phyloP scores from a whole-genome alignment of 2,888 invertebrate genomes.

The Drosophila kanekoi region DNA sequence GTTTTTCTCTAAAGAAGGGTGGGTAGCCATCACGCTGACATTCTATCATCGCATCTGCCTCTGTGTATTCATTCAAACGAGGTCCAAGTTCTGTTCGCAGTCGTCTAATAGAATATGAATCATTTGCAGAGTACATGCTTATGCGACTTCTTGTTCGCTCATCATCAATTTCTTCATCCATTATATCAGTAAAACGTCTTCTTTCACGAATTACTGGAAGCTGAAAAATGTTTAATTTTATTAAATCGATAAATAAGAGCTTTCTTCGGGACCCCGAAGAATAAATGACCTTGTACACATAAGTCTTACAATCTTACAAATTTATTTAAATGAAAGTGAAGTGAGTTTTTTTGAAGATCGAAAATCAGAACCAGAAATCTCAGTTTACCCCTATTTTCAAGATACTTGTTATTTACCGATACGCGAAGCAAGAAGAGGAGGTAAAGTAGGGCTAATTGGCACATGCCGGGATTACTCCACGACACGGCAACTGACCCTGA shows the following conservation, averaged over 20 bases:
- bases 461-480: no score
- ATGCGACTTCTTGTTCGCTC: conserved; percentile 92
- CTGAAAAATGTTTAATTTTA: conserved; percentile 84
- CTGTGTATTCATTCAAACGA: conserved; percentile 93
- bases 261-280: no score
- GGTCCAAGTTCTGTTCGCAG: conserved; percentile 94
- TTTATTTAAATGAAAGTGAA: no score
- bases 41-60: conserved; percentile 94
- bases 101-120: conserved; percentile 90
- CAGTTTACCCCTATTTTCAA: no score
- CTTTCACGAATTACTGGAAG: conserved; percentile 95
- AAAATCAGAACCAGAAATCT: no score
- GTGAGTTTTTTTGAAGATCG: no score
- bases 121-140: conserved; percentile 90
- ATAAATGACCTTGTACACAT: no score
- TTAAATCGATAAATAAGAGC: not conserved
- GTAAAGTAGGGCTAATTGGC: no score
- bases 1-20: conserved; percentile 97
- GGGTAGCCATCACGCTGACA: conserved; percentile 90
- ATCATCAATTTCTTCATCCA: conserved; percentile 98
- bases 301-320: no score
- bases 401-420: no score
- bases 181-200: conserved; percentile 95
- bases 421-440: no score
- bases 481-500: no score